Evolutionary conservation across 2,113 vertebrate species (phyloP).

Genomic region (Tupaia chinensis): DNA sequence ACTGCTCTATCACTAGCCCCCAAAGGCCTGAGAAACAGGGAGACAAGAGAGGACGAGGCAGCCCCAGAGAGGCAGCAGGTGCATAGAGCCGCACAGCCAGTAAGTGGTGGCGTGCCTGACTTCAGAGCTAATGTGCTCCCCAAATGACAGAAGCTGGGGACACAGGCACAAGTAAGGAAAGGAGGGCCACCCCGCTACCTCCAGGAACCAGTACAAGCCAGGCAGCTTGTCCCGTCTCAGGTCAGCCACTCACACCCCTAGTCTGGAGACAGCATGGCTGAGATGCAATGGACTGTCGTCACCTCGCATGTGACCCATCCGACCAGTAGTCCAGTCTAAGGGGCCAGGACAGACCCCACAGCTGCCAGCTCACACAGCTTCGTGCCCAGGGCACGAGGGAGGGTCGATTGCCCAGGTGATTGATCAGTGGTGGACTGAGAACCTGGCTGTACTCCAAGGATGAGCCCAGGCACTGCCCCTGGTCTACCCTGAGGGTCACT

Average conservation of each 20-base stretch:
- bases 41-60: neutral
- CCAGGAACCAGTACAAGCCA: neutral
- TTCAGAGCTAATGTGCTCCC: neutral
- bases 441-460: neutral
- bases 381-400: neutral
- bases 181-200: neutral
- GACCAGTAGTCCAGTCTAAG: neutral
- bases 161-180: neutral
- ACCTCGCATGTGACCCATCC: neutral
- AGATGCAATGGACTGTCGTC: neutral
- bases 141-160: neutral
- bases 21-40: neutral
- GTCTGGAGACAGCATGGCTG: neutral
- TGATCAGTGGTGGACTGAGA: neutral
- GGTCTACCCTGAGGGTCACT: conserved; percentile 45
- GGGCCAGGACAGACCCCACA: neutral
- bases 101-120: neutral
- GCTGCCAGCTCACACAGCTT: neutral
- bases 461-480: neutral
- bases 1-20: neutral
- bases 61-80: neutral
- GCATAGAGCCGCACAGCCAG: neutral
- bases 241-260: neutral
- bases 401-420: neutral
- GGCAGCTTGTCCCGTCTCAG: neutral